These are phyloP conservation scores for Helogale parvula DNA, from an alignment of 2,113 vertebrate genomes.

Conservation along the genomic window DNA sequence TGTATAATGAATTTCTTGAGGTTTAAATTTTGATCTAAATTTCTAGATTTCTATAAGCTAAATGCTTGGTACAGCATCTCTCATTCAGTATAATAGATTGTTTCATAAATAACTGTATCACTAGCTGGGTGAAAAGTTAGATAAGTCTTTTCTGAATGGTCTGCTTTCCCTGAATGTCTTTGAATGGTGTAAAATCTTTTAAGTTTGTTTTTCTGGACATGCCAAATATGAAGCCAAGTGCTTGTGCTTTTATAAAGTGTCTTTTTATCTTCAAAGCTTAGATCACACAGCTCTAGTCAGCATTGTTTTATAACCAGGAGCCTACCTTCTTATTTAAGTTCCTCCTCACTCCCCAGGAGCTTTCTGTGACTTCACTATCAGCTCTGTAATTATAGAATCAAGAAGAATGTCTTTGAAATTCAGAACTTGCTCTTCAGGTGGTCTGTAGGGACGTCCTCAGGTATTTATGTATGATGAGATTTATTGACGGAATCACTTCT, in stretches of 20 bases:
- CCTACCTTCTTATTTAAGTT: slow-evolving; percentile 14
- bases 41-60: neutral
- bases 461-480: slow-evolving; percentile 59
- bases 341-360: neutral
- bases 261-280: slow-evolving; percentile 37
- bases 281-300: neutral
- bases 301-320: slow-evolving; percentile 14
- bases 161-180: neutral
- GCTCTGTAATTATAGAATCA: slow-evolving; percentile 34
- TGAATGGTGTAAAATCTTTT: neutral
- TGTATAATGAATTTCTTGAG: neutral
- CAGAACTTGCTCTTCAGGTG: slow-evolving; percentile 55
- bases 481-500: neutral
- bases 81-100: neutral
- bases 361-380: slow-evolving; percentile 5
- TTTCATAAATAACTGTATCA: neutral
- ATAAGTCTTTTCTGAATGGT: neutral
- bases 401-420: slow-evolving; percentile 71
- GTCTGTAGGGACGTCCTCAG: slow-evolving; percentile 9
- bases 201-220: neutral
- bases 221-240: neutral
- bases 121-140: neutral
- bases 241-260: neutral
- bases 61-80: neutral
- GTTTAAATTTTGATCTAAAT: neutral